Evolutionary conservation across 2,113 vertebrate genomes (phyloP).

Genomic region (Protobothrops mucrosquamatus): DNA sequence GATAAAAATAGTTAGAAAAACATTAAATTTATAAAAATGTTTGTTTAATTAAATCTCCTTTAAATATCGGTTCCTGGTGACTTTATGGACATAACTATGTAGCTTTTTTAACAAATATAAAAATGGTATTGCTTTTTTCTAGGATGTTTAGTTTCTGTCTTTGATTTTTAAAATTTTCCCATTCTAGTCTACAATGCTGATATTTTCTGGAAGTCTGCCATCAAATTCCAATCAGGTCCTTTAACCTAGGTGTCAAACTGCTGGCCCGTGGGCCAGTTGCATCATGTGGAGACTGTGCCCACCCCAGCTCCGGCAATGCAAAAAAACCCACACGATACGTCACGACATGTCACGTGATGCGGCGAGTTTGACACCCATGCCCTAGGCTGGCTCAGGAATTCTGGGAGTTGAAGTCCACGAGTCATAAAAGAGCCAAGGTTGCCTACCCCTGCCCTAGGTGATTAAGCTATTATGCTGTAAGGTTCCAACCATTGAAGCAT

Average conservation of each 20-base stretch:
- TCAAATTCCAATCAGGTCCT: not conserved
- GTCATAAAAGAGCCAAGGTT: too few relatives aligned
- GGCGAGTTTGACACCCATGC: too few relatives aligned
- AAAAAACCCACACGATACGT: too few relatives aligned
- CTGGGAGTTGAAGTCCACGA: too few relatives aligned
- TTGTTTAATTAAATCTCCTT: slow-evolving; percentile 15
- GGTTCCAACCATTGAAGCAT: not conserved
- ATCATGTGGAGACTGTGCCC: too few relatives aligned
- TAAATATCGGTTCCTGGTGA: not conserved
- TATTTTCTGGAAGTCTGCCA: not conserved
- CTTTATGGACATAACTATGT: not conserved
- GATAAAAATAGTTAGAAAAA: slow-evolving; percentile 28
- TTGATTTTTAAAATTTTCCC: not conserved
- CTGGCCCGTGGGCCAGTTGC: too few relatives aligned
- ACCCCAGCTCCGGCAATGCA: too few relatives aligned
- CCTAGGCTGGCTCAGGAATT: too few relatives aligned
- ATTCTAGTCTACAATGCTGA: not conserved
- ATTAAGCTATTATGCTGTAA: slow-evolving; percentile 2
- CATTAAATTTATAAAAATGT: not conserved
- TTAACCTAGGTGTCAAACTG: not conserved
- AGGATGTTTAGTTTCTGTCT: not conserved
- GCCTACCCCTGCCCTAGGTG: too few relatives aligned
- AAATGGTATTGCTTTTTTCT: not conserved
- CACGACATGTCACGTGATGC: too few relatives aligned
- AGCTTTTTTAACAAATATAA: not conserved